A percentile compares a stretch with the other conserved stretches of the same genome.
phyloP scores from a whole-genome alignment of 2,113 vertebrate species.

The Beaufortia kweichowensis region DNA sequence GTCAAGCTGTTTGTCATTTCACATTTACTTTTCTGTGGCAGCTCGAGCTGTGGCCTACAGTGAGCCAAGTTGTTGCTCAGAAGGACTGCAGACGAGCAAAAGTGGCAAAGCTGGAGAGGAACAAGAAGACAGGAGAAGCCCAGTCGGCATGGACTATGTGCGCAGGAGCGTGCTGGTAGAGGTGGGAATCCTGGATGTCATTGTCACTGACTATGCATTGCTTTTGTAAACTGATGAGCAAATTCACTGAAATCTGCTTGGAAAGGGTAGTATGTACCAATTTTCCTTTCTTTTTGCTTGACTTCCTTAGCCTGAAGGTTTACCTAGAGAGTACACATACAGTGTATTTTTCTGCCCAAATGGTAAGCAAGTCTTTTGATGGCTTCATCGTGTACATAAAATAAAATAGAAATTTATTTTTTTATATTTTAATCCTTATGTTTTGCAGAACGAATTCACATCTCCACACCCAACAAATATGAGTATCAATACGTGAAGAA shows the following conservation, averaged over 20 bases:
- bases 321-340: constrained; percentile 87
- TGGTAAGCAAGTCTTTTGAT: constrained; percentile 69
- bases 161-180: constrained; percentile 82
- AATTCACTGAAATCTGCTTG: too few species aligned
- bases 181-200: constrained; percentile 68
- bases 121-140: constrained; percentile 70
- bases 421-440: not conserved
- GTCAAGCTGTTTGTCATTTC: not conserved
- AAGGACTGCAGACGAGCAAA: constrained; percentile 72
- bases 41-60: constrained; percentile 85
- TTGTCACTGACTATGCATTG: constrained; percentile 52
- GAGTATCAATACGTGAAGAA: constrained; percentile 93
- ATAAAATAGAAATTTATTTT: not conserved
- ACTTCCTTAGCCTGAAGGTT: constrained; percentile 82
- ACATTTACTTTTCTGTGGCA: constrained; percentile 56
- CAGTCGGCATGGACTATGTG: constrained; percentile 77
- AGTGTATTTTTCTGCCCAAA: constrained; percentile 95
- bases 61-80: constrained; percentile 80
- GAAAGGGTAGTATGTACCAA: not conserved
- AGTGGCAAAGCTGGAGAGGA: constrained; percentile 70
- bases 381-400: not conserved
- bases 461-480: constrained; percentile 92
- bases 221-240: too few species aligned
- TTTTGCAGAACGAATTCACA: constrained; percentile 88
- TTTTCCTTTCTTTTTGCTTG: constrained; percentile 46